phyloP scores from a whole-genome alignment of 2,113 vertebrate genomes.

The Melanocharis versteri region DNA sequence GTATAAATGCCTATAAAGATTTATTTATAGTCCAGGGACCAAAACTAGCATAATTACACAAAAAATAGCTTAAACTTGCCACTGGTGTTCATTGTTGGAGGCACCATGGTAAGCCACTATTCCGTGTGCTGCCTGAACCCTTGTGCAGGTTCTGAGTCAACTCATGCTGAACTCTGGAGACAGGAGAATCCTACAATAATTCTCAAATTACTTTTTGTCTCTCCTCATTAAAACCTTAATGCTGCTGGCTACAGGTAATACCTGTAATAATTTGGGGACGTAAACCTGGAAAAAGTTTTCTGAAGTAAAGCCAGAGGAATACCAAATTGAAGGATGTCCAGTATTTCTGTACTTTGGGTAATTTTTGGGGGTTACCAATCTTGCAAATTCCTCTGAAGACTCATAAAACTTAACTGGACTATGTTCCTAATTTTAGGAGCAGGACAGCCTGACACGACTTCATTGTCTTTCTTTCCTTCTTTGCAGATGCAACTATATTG shows the following conservation, averaged over 20 bases:
- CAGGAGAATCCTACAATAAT: neutral
- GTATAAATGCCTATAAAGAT: neutral
- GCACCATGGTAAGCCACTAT: neutral
- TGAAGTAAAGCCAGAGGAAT: neutral
- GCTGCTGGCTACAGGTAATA: neutral
- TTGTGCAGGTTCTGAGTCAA: neutral
- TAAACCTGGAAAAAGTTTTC: neutral
- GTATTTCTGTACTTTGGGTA: neutral
- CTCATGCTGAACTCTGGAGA: neutral
- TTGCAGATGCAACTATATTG: conserved; percentile 75
- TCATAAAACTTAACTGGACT: neutral
- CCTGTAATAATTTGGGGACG: neutral
- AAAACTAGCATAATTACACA: neutral
- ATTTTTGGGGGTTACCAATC: neutral
- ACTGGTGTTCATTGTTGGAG: neutral
- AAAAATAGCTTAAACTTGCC: neutral
- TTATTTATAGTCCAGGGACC: neutral
- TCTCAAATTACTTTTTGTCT: neutral
- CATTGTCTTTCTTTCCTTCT: neutral
- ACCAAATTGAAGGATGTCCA: neutral
- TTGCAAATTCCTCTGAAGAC: neutral
- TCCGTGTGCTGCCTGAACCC: fast-evolving
- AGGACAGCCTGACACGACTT: neutral
- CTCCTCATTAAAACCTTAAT: neutral
- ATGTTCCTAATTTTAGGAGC: neutral